Base-by-base conservation (phyloP, 2,888 invertebrate genomes). In the Heliconius sara region DNA sequence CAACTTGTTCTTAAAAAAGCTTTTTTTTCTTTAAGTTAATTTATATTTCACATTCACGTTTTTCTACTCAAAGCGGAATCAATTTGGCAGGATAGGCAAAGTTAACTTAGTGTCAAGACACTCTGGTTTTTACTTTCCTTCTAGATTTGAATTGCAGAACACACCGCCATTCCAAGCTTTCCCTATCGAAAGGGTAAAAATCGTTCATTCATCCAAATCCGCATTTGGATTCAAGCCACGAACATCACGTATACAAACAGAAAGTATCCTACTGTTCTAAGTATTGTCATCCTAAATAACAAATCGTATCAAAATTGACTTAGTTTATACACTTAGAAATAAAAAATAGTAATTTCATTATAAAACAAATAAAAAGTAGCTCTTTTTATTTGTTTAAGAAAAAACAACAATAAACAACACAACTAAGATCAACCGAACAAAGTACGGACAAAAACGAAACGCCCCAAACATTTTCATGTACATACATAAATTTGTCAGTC, bases 401-500 rank as follows among this genome's bases (percentile, higher is more conserved):
- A 22, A 47, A 47, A 25, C 47, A 43, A 47, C 27, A 27, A 65
- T 19, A 47, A 71, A 71, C 25, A 71, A 71, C 47, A 71, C 47
- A 10, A n/a, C 74, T 34, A 63, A 63, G 34, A 30, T 34, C 6
- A 57, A 27, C 39, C 13, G 6, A 52, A 43, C 10, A 74, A 77
- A 43, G 34, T 57, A 66, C 65, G 70, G 74, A 77, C 76, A 77
- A 77, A 74, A 79, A 67, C 57, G 65, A 52, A 71, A 60, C n/a
- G 60, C 47, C 63, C 30, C 52, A 78, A 80, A 80, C 74, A 73
- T 77, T 80, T 74, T 78, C 76, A 76, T 77, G 73, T 60, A 78
- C 77, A 68, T 80, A 79, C 77, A 76, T 82, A 79, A 79, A 82
- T 80, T 78, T 68, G 52, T 67, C 80, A 77, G 80, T 80, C 80